Conservation (phyloP, 2,113 vertebrate genomes). For the Passer domesticus region DNA sequence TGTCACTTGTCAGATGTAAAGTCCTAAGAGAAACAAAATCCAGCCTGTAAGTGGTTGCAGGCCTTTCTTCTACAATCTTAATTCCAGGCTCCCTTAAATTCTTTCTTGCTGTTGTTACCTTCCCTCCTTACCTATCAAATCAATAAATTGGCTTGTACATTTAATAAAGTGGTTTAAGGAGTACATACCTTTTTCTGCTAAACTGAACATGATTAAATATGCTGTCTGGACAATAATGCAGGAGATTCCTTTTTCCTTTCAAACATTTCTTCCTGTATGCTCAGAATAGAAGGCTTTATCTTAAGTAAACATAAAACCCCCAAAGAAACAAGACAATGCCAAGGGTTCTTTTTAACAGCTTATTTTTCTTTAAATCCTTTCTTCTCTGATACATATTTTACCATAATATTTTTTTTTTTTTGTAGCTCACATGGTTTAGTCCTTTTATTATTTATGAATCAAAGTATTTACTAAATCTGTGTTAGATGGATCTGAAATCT, state of each 20-base stretch:
- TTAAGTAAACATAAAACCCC: not conserved
- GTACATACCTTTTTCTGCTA: not conserved
- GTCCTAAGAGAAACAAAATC: not conserved
- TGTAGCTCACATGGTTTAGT: not conserved
- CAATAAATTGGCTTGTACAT: not conserved
- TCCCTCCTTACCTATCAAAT: not conserved
- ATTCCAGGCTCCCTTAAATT: not conserved
- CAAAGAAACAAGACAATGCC: not conserved
- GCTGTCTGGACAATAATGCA: not conserved
- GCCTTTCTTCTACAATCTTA: not conserved
- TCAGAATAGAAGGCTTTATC: not conserved
- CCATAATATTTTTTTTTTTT: not conserved
- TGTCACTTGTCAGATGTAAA: not conserved
- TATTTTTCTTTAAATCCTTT: not conserved
- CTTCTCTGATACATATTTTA: not conserved
- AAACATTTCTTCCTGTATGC: not conserved
- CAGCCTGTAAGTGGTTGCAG: not conserved
- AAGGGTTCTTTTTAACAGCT: not conserved
- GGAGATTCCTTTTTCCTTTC: not conserved
- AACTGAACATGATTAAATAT: not conserved
- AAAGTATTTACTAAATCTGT: not conserved
- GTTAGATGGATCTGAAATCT: not conserved
- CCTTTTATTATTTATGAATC: not conserved
- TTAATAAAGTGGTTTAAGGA: not conserved
- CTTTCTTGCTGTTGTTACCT: not conserved